A percentile compares a stretch with the other conserved stretches of the same genome.
phyloP scores from a whole-genome alignment of 2,888 invertebrate genomes.

The Hydriomena furcata region DNA sequence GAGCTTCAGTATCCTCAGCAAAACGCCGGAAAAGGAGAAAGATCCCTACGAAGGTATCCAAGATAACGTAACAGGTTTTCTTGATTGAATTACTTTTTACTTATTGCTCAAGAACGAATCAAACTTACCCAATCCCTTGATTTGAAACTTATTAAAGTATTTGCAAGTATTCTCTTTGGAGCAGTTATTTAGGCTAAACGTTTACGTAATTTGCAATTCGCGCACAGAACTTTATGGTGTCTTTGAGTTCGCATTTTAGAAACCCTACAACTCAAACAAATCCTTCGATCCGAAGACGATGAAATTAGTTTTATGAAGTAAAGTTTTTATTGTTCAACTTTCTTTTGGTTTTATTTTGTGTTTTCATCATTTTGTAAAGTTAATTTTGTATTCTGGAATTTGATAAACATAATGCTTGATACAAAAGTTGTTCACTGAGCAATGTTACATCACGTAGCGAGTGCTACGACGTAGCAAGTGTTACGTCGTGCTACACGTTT shows the following conservation, averaged over 20 bases:
- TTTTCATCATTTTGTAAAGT: too few relatives aligned
- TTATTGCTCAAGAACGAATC: background rate
- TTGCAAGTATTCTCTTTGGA: constrained; percentile 3
- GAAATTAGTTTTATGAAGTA: constrained; percentile 1
- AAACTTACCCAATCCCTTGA: constrained; percentile 1
- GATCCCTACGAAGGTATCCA: constrained; percentile 23
- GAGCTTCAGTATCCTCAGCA: constrained; percentile 30
- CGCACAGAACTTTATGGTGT: background rate
- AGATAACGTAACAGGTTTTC: constrained; percentile 34
- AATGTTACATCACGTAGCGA: background rate
- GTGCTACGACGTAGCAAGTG: background rate
- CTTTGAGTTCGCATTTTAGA: constrained; percentile 5
- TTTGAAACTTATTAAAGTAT: constrained; percentile 15
- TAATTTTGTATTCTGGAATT: too few relatives aligned
- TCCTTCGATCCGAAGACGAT: constrained; percentile 1
- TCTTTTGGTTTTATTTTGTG: too few relatives aligned
- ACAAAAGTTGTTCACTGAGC: too few relatives aligned
- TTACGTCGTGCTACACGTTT: background rate
- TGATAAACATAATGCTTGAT: too few relatives aligned
- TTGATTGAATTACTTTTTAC: constrained; percentile 27
- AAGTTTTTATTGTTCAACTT: background rate
- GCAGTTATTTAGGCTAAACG: constrained; percentile 5
- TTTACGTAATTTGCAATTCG: constrained; percentile 1
- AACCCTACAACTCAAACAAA: background rate
- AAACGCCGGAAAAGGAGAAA: constrained; percentile 6